Evolutionary conservation across 2,113 vertebrate genomes (phyloP), one percentile per base, ranked within the genome.

Genomic region (Dipodomys stephensi): DNA sequence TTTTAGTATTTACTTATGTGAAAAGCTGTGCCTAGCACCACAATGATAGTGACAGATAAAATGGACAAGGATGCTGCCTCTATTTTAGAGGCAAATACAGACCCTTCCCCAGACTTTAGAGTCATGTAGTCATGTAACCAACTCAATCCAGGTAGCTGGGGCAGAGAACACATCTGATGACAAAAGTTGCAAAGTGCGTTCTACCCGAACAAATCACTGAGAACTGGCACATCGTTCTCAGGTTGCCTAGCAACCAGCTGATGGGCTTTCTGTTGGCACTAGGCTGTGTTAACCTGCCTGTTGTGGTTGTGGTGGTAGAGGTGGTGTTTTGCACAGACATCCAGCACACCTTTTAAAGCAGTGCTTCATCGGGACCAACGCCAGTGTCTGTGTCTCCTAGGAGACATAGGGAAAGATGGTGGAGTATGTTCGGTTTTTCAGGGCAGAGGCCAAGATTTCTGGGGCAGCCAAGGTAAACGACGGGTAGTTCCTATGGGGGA

Each of bases 401-500:
- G 9, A 74, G 20, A 27, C 27, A 20, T 78, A 65, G 57, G 30
- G 12, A 65, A 93, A 53, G 30, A 49, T 19, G 6, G n/a, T 23
- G 4, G 28, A 12, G 13, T 22, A 19, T 72, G 69, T 77, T 32
- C 15, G 30, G 13, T 79, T 91, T 65, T 92, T 9, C 27, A 1
- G 11, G 27, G 7, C 20, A 87, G 69, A 83, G 22, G 68, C 30
- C 32, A 64, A 23, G 46, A 73, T 78, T 78, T n/a, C 80, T 28
- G 0, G 1, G 8, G 27, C 44, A 65, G 25, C 64, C 8, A 6
- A 23, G 23, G 46, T 32, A 57, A 0, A 2, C 0, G 4, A 3
- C 67, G 4, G 16, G 20, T 23, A 15, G 0, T 19, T 68, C 65
- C 57, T 3, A 7, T 35, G 18, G 62, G 64, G 62, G 82, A 9